Evolutionary conservation across 2,797 vertebrate genomes (phyloP).

Genomic region (Falco biarmicus): DNA sequence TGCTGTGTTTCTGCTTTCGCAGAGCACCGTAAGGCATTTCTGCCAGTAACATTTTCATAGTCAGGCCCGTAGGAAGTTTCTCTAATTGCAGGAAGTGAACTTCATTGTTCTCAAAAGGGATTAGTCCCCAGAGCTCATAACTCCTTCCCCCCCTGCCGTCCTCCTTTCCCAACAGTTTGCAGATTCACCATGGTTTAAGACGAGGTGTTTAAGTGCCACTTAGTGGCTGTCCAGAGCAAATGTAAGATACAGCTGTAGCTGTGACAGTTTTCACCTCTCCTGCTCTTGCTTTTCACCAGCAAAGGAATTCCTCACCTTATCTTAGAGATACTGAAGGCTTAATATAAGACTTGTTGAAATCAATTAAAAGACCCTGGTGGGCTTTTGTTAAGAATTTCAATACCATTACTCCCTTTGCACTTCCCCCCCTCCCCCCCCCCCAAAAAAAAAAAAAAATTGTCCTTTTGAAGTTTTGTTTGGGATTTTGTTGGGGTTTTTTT

Average conservation of each 20-base stretch:
- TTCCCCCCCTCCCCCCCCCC: too few relatives aligned
- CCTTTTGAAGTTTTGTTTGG: neutral
- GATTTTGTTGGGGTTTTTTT: neutral
- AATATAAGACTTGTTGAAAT: neutral
- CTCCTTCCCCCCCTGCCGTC: fast-evolving
- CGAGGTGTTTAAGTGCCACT: slow-evolving; percentile 46
- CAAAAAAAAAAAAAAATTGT: neutral
- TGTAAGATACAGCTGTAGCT: neutral
- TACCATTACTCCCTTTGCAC: neutral
- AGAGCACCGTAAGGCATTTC: neutral
- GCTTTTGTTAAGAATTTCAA: neutral
- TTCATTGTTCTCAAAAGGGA: neutral
- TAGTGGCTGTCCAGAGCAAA: slow-evolving; percentile 23
- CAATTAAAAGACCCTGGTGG: neutral
- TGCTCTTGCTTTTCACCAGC: neutral
- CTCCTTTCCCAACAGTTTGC: too few relatives aligned
- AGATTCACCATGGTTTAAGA: neutral
- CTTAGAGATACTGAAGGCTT: neutral
- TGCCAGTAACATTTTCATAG: neutral
- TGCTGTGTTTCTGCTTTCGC: neutral
- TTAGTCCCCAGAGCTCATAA: neutral
- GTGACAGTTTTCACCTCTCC: neutral
- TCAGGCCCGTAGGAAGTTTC: neutral
- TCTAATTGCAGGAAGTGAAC: neutral
- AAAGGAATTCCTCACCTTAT: neutral